Evolutionary conservation across 2,888 invertebrate genomes (phyloP), one percentile per base, ranked within the genome.

Genomic region (Dicyrtoma fusca): DNA sequence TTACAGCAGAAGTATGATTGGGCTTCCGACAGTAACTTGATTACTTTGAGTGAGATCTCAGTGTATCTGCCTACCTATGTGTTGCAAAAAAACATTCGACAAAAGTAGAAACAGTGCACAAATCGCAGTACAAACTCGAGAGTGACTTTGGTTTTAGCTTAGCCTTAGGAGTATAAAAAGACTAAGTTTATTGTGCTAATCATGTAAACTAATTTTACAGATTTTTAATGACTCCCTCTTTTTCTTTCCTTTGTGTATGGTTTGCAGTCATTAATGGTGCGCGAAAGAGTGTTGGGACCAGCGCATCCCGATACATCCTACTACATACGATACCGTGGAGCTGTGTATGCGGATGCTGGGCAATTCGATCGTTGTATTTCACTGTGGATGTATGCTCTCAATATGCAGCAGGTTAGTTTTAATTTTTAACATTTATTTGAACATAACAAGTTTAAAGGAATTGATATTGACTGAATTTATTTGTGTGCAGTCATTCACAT

Each of bases 241-340:
- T 72, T 68, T 57, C 17, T 65, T 53, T 8, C 19, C 53, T 72
- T 55, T 26, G n/a, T n/a, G n/a, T n/a, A n/a, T n/a, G n/a, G n/a
- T n/a, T 75, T 72, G 49, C 71, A 82, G 78, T 85, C 87, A 4
- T 80, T 97, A 68, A 90, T 97, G 74, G 94, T 97, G 75, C 87
- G 97, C 71, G 96, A 97, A 85, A 87, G 97, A 81, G 96, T 97
- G 81, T 85, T 97, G 87, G 89, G 91, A 1, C 95, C 96, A 1
- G 95, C 94, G 10, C 97, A 97, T 88, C 96, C 97, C 0, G 96
- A 97, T 85, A 97, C 97, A 57, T 94, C 94, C 82, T 97, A 97
- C 85, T 97, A 95, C 85, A 95, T 97, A 80, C 89, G 97, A 19
- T 96, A 94, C 85, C 88, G 95, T 81, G 94, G 94, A 74, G 94